Percentiles rank a stretch among this genome's conserved stretches.
Evolutionary conservation across 2,888 invertebrate species (phyloP).

Genomic region (Lasioglossum lativentre): DNA sequence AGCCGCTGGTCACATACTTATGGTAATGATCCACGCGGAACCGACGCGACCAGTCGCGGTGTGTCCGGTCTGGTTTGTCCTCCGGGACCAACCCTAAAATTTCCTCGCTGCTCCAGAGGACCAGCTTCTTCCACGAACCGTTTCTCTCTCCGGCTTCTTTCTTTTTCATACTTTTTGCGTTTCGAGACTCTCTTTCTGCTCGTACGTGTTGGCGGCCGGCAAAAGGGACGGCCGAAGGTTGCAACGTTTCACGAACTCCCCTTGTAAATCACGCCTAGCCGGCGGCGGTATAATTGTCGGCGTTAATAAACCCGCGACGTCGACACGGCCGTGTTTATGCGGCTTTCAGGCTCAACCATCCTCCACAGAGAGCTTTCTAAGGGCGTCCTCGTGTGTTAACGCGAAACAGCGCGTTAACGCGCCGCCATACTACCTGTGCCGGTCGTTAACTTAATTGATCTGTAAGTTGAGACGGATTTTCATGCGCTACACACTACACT

Average conservation of each 20-base stretch:
- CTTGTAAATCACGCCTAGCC: constrained; percentile 77
- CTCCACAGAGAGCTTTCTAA: constrained; percentile 49
- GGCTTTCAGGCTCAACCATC: constrained; percentile 51
- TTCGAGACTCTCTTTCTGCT: constrained; percentile 13
- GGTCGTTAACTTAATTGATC: constrained; percentile 76
- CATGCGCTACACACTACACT: constrained; percentile 43
- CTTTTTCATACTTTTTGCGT: constrained; percentile 23
- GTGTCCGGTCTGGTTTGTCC: not conserved
- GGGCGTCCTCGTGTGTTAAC: constrained; percentile 56
- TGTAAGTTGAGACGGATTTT: constrained; percentile 68
- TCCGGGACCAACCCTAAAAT: constrained; percentile 42
- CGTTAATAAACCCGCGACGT: constrained; percentile 75
- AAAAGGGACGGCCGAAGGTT: constrained; percentile 48
- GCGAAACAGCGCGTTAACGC: constrained; percentile 15
- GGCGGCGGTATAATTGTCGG: constrained; percentile 75
- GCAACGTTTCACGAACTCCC: constrained; percentile 65
- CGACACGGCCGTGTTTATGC: constrained; percentile 70
- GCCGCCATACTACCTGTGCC: constrained; percentile 50
- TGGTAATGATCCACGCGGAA: constrained; percentile 43
- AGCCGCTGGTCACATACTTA: constrained; percentile 47
- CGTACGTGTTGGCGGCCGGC: constrained; percentile 38
- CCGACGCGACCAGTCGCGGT: not conserved
- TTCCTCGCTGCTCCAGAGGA: constrained; percentile 13
- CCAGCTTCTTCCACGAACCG: constrained; percentile 56
- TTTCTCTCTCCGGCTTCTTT: not conserved